These are phyloP conservation scores for Holothuria glaberrima DNA, from an alignment of 35 echinoderm and acorn worm genomes.

Conservation along the genomic window DNA sequence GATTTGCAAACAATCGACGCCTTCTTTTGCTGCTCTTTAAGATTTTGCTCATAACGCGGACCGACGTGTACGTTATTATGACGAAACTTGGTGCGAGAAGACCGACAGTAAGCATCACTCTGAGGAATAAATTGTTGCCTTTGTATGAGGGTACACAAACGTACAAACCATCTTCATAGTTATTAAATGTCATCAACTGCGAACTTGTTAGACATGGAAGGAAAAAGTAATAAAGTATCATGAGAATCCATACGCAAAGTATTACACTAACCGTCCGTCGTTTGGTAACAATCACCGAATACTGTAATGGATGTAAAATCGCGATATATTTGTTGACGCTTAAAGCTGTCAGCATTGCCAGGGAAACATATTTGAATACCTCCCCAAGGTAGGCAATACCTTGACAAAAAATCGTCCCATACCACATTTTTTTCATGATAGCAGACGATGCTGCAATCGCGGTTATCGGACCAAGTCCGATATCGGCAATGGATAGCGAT, in stretches of 20 bases:
- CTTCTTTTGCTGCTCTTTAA: conserved; percentile 14
- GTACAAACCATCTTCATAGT: conserved; percentile 27
- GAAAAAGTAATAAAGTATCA: not conserved
- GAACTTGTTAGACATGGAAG: not conserved
- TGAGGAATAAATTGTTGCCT: not conserved
- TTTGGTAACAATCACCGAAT: conserved; percentile 53
- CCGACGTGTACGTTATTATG: conserved; percentile 56
- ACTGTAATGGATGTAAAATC: conserved; percentile 58
- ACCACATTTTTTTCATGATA: conserved; percentile 15
- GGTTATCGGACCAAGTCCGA: conserved; percentile 53
- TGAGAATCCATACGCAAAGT: conserved; percentile 13
- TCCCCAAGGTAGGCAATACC: conserved; percentile 38
- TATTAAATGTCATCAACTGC: conserved; percentile 9
- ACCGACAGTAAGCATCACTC: not conserved
- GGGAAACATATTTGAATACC: conserved; percentile 50
- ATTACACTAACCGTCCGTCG: not conserved
- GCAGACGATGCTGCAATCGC: conserved; percentile 32
- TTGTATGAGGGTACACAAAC: conserved; percentile 32
- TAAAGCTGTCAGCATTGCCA: conserved; percentile 56
- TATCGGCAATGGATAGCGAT: conserved; percentile 59
- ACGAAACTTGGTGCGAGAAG: conserved; percentile 70
- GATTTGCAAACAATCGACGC: conserved; percentile 26
- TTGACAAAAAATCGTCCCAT: conserved; percentile 26
- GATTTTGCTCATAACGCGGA: conserved; percentile 36
- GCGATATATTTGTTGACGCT: conserved; percentile 65